Conservation (phyloP, 1,140 invertebrate genomes). For the Calosoma granatense region DNA sequence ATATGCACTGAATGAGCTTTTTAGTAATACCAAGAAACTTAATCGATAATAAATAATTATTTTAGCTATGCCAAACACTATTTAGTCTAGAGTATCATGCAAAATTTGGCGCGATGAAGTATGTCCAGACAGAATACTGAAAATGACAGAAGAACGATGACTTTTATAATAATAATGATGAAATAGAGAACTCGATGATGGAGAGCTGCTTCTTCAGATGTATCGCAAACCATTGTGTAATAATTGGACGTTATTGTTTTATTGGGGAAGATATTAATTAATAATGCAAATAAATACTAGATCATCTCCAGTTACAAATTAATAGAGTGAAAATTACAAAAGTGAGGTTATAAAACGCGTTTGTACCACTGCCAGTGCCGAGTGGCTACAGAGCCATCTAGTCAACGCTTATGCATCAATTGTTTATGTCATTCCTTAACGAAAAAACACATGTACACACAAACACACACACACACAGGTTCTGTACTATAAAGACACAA, state of each 20-base stretch:
- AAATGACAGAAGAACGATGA: too few species aligned
- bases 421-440: background rate
- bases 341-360: background rate
- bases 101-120: background rate
- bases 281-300: too few species aligned
- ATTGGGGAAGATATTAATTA: too few species aligned
- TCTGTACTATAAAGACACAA: slow-evolving; percentile 1
- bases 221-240: too few species aligned
- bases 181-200: too few species aligned
- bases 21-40: background rate
- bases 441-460: background rate
- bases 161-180: too few species aligned
- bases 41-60: background rate
- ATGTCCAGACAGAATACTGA: background rate
- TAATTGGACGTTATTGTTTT: too few species aligned
- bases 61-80: slow-evolving; percentile 5
- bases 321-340: background rate
- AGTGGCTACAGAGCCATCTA: slow-evolving; percentile 2
- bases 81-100: background rate
- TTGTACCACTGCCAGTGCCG: slow-evolving; percentile 5
- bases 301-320: background rate
- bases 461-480: background rate
- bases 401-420: slow-evolving; percentile 4
- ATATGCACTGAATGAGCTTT: background rate
- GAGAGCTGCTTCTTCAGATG: too few species aligned